Percentiles rank a stretch among this genome's conserved stretches.
Evolutionary conservation across 2,797 vertebrate species (phyloP).

Genomic region (Numenius phaeopus): DNA sequence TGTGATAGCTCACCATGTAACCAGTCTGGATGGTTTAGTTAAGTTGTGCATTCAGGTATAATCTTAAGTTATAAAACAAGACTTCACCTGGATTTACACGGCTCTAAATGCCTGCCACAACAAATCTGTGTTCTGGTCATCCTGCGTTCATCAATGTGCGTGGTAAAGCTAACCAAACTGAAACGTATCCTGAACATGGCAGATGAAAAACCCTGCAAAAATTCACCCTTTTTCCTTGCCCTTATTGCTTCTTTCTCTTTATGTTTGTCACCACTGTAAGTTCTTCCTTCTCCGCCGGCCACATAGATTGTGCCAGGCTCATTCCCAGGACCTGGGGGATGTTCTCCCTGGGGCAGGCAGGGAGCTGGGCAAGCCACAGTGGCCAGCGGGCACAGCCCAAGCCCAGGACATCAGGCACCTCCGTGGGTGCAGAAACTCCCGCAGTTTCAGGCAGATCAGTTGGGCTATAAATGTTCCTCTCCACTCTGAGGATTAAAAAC

Average conservation of each 20-base stretch:
- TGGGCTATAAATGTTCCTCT: neutral
- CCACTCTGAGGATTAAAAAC: neutral
- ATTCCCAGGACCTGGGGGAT: fast-evolving
- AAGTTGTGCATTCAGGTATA: neutral
- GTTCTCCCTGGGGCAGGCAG: fast-evolving
- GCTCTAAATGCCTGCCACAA: neutral
- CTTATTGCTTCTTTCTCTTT: neutral
- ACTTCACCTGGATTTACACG: neutral
- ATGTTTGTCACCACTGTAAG: neutral
- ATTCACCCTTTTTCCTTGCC: neutral
- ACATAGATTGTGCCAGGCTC: fast-evolving
- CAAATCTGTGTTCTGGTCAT: neutral
- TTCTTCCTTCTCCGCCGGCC: neutral
- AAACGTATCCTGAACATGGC: neutral
- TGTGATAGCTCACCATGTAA: neutral
- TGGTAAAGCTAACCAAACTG: neutral
- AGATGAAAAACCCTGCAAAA: neutral
- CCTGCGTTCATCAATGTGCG: neutral
- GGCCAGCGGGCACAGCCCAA: fast-evolving
- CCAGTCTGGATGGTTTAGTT: neutral
- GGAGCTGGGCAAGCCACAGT: neutral
- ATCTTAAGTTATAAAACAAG: neutral
- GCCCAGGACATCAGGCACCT: no score
- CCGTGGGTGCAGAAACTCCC: fast-evolving
- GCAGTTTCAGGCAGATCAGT: neutral